These are phyloP conservation scores for Drosophila robusta DNA, from an alignment of 2,888 invertebrate genomes.

Conservation along the genomic window DNA sequence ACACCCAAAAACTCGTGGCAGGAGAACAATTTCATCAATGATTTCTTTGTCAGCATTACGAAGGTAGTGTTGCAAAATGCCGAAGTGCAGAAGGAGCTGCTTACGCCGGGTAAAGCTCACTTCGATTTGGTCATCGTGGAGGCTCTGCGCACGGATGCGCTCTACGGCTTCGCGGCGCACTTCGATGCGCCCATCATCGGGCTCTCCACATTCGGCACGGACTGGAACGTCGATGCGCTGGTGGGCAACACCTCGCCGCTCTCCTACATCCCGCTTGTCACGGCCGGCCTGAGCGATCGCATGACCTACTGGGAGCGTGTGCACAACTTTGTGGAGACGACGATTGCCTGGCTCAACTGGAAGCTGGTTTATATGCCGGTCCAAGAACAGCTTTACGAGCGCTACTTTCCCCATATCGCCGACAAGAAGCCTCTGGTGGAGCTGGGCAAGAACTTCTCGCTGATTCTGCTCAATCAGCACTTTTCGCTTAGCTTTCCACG, in stretches of 20 bases:
- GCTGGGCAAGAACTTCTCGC: conserved; percentile 72
- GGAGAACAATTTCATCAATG: conserved; percentile 45
- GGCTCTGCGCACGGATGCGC: conserved; percentile 79
- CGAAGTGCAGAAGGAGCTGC: conserved; percentile 62
- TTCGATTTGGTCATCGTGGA: conserved; percentile 83
- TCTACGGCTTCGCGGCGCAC: conserved; percentile 78
- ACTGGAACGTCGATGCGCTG: conserved; percentile 75
- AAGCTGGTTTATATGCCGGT: conserved; percentile 65
- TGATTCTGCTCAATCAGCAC: conserved; percentile 83
- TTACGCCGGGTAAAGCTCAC: conserved; percentile 71
- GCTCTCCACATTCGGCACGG: conserved; percentile 73
- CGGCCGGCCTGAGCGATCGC: conserved; percentile 73
- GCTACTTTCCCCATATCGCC: conserved; percentile 64
- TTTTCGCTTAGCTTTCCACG: conserved; percentile 79
- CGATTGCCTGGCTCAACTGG: conserved; percentile 66
- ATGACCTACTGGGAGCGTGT: conserved; percentile 83
- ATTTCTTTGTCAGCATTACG: conserved; percentile 40
- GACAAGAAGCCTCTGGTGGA: conserved; percentile 54
- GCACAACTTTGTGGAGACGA: conserved; percentile 69
- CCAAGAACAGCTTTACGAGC: conserved; percentile 54
- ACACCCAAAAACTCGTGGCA: conserved; percentile 41
- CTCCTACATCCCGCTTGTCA: conserved; percentile 76
- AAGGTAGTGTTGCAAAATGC: conserved; percentile 44
- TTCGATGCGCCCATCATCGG: conserved; percentile 82
- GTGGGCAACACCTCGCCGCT: conserved; percentile 80